phyloP scores from a whole-genome alignment of 2,797 vertebrate species.

The Danio choprae region DNA sequence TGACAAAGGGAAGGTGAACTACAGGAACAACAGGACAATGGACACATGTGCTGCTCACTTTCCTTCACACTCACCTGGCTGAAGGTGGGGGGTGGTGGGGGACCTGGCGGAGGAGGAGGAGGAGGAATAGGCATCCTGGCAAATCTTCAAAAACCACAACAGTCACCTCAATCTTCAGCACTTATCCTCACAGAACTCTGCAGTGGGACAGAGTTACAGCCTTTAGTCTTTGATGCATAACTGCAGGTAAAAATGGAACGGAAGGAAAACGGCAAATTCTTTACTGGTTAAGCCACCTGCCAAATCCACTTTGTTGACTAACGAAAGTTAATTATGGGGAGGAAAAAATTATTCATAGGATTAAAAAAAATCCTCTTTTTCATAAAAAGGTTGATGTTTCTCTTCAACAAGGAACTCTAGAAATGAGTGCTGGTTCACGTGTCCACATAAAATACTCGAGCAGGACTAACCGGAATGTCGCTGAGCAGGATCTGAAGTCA shows the following conservation, averaged over 20 bases:
- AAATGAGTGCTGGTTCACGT: not conserved
- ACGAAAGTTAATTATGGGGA: too few species aligned
- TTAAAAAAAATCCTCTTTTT: too few species aligned
- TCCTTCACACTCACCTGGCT: slow-evolving; percentile 78
- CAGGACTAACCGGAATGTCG: slow-evolving; percentile 72
- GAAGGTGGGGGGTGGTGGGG: slow-evolving; percentile 89
- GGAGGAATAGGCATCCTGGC: slow-evolving; percentile 92
- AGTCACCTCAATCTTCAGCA: slow-evolving; percentile 35
- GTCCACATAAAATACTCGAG: slow-evolving; percentile 23
- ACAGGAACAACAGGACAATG: not conserved
- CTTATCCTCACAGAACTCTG: slow-evolving; percentile 41
- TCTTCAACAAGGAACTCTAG: too few species aligned
- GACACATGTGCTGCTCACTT: too few species aligned
- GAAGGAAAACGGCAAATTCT: too few species aligned
- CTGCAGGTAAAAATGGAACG: slow-evolving; percentile 33
- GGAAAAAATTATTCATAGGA: too few species aligned
- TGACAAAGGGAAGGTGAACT: not conserved
- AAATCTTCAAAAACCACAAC: slow-evolving; percentile 49
- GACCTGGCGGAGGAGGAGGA: slow-evolving; percentile 88
- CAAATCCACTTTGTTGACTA: too few species aligned
- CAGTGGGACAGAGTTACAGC: not conserved
- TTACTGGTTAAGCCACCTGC: not conserved
- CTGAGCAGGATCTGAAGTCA: slow-evolving; percentile 68
- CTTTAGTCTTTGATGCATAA: not conserved
- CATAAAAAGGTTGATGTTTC: too few species aligned